A percentile compares a stretch with the other conserved stretches of the same genome.
Conservation (phyloP, 2,888 invertebrate genomes). For the Tipula confusa region DNA sequence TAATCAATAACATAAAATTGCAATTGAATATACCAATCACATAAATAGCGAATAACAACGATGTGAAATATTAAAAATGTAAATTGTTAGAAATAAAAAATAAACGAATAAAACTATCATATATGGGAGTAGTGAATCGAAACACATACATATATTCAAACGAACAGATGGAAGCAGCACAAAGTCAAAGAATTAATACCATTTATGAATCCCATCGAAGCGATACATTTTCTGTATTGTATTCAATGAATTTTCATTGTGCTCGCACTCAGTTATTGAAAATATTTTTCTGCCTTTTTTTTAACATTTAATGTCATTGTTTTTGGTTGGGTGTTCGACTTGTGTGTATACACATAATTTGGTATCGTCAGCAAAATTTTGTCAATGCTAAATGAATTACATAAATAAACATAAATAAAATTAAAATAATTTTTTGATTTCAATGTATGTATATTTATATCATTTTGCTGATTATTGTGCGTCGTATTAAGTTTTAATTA, state of each 20-base stretch:
- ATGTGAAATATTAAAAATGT: not conserved
- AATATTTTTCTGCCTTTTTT: not conserved
- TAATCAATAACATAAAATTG: not conserved
- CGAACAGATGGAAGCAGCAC: not conserved
- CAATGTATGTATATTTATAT: not conserved
- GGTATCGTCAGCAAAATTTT: not conserved
- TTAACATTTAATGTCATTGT: not conserved
- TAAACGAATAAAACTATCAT: not conserved
- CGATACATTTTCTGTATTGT: not conserved
- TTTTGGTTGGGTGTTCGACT: not conserved
- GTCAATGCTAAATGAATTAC: not conserved
- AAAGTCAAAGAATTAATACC: not conserved
- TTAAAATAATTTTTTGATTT: not conserved
- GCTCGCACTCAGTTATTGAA: not conserved
- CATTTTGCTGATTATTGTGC: not conserved
- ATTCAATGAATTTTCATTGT: not conserved
- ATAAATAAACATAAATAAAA: not conserved
- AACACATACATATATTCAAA: not conserved
- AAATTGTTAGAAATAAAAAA: not conserved
- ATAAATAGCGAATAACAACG: not conserved
- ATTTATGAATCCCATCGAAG: not conserved
- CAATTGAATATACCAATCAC: conserved; percentile 3
- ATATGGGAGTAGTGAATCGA: not conserved
- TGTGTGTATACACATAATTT: not conserved
- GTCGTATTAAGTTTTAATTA: not conserved